A percentile compares a stretch with the other conserved stretches of the same genome.
Evolutionary conservation across 35 echinoderm and acorn worm species (phyloP).

Genomic region (Chiridota heheva): DNA sequence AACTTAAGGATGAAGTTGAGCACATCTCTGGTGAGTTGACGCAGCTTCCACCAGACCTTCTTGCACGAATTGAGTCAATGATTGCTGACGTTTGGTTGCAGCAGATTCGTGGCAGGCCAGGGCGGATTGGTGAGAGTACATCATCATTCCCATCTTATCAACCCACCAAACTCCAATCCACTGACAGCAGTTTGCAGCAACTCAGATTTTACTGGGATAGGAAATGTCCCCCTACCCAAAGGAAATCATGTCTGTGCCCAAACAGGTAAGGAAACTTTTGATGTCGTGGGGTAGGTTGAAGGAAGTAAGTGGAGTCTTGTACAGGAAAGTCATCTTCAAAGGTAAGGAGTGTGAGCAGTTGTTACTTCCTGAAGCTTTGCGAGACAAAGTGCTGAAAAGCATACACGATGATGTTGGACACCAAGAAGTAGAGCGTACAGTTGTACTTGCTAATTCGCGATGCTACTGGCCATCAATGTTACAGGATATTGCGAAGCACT

Average conservation of each 20-base stretch:
- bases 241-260: background rate
- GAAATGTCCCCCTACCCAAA: background rate
- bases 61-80: too few species aligned
- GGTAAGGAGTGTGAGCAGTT: conserved; percentile 14
- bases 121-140: background rate
- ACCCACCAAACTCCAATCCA: background rate
- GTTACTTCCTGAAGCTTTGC: conserved; percentile 20
- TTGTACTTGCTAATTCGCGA: conserved; percentile 2
- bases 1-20: too few species aligned
- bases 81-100: background rate
- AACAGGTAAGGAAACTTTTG: conserved; percentile 11
- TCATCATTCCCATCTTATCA: conserved; percentile 1
- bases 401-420: conserved; percentile 52
- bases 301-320: too few species aligned
- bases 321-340: too few species aligned
- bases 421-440: conserved; percentile 41
- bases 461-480: too few species aligned
- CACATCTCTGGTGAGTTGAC: background rate
- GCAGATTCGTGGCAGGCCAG: background rate
- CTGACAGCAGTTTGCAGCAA: background rate
- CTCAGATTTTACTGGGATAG: background rate
- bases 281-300: conserved; percentile 1
- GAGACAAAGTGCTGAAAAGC: background rate
- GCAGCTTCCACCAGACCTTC: too few species aligned
- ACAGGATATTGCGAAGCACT: too few species aligned